Conservation (phyloP, 1,140 invertebrate species). For the Brachionus plicatilis region DNA sequence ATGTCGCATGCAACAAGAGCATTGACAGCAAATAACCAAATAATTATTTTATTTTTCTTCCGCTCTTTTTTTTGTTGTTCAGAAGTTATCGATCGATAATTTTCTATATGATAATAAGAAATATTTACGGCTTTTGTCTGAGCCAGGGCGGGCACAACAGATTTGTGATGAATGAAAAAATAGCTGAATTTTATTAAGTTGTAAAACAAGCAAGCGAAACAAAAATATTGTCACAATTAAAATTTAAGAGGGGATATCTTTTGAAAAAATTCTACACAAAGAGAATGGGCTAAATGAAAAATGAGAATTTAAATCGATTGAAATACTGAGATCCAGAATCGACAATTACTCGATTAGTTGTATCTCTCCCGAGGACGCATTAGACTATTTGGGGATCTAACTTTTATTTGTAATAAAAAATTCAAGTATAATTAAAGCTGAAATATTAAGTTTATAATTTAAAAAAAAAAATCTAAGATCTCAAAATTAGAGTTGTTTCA, state of each 20-base stretch:
- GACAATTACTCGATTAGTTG: not conserved
- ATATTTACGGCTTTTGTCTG: not conserved
- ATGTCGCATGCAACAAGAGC: not conserved
- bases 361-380: not conserved
- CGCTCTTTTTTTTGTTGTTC: not conserved
- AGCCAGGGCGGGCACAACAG: not conserved
- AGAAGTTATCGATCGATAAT: slow-evolving; percentile 14
- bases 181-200: not conserved
- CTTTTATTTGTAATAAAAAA: not conserved
- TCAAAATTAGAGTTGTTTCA: too few species aligned
- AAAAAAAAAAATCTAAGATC: too few species aligned
- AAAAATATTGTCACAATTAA: not conserved
- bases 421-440: not conserved
- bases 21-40: slow-evolving; percentile 10
- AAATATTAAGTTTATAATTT: too few species aligned
- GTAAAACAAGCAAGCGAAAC: not conserved
- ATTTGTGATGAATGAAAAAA: not conserved
- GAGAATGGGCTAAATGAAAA: not conserved
- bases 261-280: not conserved
- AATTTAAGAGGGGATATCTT: not conserved
- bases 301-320: not conserved
- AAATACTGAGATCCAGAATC: not conserved
- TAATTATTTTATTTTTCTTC: not conserved
- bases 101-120: not conserved
- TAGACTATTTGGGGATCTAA: not conserved